Conservation (phyloP, 2,113 vertebrate species). For the Chloroceryle aenea region DNA sequence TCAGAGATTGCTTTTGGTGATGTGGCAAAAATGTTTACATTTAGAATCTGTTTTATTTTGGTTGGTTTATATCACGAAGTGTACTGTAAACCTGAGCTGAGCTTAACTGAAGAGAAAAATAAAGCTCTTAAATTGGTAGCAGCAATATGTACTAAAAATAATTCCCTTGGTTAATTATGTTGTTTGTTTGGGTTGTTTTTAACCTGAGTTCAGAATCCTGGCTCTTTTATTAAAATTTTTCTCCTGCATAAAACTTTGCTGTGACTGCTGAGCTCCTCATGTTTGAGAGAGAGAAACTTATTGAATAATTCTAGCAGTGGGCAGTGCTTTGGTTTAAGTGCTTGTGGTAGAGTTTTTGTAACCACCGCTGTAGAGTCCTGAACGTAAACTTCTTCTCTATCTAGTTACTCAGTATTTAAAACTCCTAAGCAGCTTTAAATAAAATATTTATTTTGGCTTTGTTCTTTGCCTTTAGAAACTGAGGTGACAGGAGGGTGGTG, state of each 20-base stretch:
- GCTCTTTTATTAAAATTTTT: background rate
- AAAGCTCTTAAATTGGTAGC: background rate
- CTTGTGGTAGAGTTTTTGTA: background rate
- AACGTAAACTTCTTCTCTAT: background rate
- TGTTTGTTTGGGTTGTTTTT: background rate
- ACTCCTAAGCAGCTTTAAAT: background rate
- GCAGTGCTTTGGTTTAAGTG: background rate
- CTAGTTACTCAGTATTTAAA: background rate
- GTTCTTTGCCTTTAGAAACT: background rate
- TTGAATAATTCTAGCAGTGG: background rate
- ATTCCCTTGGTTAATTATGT: background rate
- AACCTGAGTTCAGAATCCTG: background rate
- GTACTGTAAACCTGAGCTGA: background rate
- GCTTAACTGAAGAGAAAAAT: background rate
- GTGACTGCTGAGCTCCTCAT: background rate
- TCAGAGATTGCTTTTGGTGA: background rate
- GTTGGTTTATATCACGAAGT: background rate
- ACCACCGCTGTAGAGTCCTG: background rate
- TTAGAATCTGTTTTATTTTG: background rate
- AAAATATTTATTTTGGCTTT: background rate
- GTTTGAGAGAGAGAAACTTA: background rate
- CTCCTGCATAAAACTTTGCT: background rate
- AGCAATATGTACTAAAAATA: background rate
- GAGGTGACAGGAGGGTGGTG: background rate
- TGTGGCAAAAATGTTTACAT: slow-evolving; percentile 8